A percentile compares a stretch with the other conserved stretches of the same genome.
Conservation (phyloP, 2,888 invertebrate species). For the Amphimallon solstitiale region DNA sequence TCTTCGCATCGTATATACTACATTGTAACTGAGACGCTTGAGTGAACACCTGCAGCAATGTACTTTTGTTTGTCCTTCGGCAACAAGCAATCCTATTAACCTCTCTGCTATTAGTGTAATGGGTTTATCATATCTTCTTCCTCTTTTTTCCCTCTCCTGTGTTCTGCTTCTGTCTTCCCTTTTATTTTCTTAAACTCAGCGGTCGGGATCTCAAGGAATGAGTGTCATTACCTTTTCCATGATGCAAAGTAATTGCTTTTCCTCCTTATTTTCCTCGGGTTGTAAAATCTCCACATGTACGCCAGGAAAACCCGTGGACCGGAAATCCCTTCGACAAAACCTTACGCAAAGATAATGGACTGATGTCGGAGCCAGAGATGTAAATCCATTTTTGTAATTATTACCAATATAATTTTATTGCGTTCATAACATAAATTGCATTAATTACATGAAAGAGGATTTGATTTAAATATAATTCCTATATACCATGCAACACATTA, state of each 20-base stretch:
- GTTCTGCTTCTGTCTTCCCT: neutral
- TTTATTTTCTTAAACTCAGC: conserved; percentile 8
- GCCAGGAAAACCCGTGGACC: too few species aligned
- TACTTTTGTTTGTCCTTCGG: conserved; percentile 16
- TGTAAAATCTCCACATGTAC: conserved; percentile 8
- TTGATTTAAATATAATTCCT: too few species aligned
- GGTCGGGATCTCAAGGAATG: neutral
- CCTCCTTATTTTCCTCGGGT: conserved; percentile 19
- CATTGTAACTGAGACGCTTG: conserved; percentile 11
- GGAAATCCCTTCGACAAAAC: too few species aligned
- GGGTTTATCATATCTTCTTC: conserved; percentile 23
- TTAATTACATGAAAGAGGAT: too few species aligned
- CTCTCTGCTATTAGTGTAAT: conserved; percentile 31
- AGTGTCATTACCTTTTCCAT: conserved; percentile 13
- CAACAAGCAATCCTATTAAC: conserved; percentile 23
- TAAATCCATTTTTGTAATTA: too few species aligned
- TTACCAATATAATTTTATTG: too few species aligned
- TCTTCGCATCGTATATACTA: conserved; percentile 5
- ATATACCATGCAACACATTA: too few species aligned
- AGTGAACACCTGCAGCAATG: conserved; percentile 23
- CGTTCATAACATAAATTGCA: too few species aligned
- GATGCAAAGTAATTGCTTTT: conserved; percentile 31
- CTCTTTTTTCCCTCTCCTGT: neutral
- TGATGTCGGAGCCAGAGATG: too few species aligned
- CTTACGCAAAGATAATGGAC: too few species aligned